A percentile compares a stretch with the other conserved stretches of the same genome.
Conservation (phyloP, 2,113 vertebrate genomes). For the Hippoglossus stenolepis region DNA sequence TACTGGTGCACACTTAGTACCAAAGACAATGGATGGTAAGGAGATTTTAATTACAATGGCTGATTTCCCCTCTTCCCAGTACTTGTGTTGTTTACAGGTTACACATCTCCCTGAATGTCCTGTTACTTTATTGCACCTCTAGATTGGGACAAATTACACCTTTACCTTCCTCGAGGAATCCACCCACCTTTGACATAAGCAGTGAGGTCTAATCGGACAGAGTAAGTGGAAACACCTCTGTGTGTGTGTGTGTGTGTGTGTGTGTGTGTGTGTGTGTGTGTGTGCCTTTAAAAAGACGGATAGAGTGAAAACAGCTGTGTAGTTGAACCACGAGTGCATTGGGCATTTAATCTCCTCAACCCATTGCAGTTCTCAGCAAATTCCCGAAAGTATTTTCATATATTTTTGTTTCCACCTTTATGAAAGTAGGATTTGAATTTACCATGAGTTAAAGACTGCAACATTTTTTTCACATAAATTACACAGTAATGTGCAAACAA, state of each 20-base stretch:
- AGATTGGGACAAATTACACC: slow-evolving; percentile 1
- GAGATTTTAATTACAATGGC: too few relatives aligned
- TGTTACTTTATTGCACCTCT: slow-evolving; percentile 3
- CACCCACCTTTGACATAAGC: not conserved
- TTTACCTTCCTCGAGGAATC: not conserved
- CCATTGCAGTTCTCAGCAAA: not conserved
- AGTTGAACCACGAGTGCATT: not conserved
- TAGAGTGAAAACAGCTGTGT: not conserved
- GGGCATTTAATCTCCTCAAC: not conserved
- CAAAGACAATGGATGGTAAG: too few relatives aligned
- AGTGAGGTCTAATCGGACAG: not conserved
- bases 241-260: not conserved
- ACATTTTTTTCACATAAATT: not conserved
- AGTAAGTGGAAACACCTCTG: not conserved
- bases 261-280: too few relatives aligned
- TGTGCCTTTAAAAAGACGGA: not conserved
- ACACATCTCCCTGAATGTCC: not conserved
- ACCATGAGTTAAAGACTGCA: not conserved
- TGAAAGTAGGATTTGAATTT: not conserved
- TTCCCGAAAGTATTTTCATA: not conserved
- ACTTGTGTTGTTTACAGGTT: not conserved
- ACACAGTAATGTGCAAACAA: not conserved
- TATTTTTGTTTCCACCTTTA: not conserved
- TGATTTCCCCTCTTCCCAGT: too few relatives aligned
- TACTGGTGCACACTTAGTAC: too few relatives aligned